phyloP scores from a whole-genome alignment of 2,888 invertebrate species.

The Dryococelus australis region DNA sequence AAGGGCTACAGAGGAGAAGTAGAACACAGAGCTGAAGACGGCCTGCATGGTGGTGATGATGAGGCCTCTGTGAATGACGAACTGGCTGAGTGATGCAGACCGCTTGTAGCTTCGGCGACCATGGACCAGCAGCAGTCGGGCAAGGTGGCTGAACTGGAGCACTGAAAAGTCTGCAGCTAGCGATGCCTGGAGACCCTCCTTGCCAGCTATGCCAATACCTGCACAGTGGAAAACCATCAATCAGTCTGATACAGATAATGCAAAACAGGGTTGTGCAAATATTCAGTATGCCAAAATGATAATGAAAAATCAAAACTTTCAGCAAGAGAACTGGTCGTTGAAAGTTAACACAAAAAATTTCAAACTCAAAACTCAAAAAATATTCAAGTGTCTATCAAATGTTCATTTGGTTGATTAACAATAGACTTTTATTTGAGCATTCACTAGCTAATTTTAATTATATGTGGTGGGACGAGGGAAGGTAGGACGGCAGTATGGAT shows the following conservation, averaged over 20 bases:
- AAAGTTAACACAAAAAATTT: no score
- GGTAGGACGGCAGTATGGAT: no score
- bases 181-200: slow-evolving; percentile 90
- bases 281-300: not conserved
- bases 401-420: no score
- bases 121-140: slow-evolving; percentile 86
- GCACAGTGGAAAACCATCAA: slow-evolving; percentile 32
- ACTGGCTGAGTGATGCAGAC: slow-evolving; percentile 96
- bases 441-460: no score
- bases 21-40: slow-evolving; percentile 98
- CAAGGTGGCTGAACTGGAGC: slow-evolving; percentile 85
- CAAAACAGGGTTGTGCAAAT: not conserved
- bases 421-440: no score
- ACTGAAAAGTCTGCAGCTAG: slow-evolving; percentile 98
- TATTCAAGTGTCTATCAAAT: no score
- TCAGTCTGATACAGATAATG: not conserved
- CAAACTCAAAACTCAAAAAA: no score
- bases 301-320: no score
- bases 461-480: no score
- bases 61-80: slow-evolving; percentile 97
- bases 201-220: slow-evolving; percentile 89
- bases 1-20: slow-evolving; percentile 95
- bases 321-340: no score
- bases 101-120: slow-evolving; percentile 93
- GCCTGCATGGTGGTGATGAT: slow-evolving; percentile 99